phyloP scores from a whole-genome alignment of 2,113 vertebrate species.

The Mandrillus leucophaeus region DNA sequence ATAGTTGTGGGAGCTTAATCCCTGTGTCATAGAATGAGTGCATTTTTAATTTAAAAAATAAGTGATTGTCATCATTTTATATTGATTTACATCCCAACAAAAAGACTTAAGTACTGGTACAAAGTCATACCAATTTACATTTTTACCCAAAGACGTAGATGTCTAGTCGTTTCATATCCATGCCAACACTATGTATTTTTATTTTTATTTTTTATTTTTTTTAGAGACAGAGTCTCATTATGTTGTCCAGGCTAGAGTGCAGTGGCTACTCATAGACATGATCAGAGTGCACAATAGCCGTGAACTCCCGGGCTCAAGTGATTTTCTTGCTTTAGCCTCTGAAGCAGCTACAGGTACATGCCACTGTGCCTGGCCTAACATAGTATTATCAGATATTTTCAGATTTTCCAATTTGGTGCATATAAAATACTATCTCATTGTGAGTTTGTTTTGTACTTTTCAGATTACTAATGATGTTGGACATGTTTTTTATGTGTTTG shows the following conservation, averaged over 20 bases:
- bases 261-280: no score
- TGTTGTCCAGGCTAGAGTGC: no score
- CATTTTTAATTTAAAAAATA: neutral
- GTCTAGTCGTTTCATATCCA: neutral
- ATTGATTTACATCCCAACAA: neutral
- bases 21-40: neutral
- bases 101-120: neutral
- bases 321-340: no score
- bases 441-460: neutral
- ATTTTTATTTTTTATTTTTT: no score
- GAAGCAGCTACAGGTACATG: no score
- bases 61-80: neutral
- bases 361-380: no score
- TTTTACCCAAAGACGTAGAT: neutral
- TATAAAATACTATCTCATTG: neutral
- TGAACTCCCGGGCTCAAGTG: no score
- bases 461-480: neutral
- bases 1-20: neutral
- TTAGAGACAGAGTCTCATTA: no score
- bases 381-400: neutral
- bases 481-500: neutral
- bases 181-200: neutral
- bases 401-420: neutral
- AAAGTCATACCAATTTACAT: neutral
- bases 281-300: no score